Evolutionary conservation across 2,113 vertebrate genomes (phyloP).

Genomic region (Ursus arctos): DNA sequence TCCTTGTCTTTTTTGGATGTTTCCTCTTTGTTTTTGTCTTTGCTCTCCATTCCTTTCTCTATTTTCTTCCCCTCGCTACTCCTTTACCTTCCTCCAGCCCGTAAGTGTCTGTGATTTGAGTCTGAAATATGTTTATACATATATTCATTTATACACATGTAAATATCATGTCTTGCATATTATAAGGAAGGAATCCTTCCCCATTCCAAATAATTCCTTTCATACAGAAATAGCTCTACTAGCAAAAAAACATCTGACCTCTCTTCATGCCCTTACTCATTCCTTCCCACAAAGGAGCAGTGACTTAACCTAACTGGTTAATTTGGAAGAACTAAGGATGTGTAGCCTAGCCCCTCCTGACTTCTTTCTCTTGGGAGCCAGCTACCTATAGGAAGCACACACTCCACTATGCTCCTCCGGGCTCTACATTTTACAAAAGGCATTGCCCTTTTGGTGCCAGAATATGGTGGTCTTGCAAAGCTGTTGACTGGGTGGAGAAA

Average conservation of each 20-base stretch:
- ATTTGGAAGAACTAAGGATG: background rate
- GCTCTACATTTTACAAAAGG: background rate
- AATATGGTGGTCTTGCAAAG: background rate
- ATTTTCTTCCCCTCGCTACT: background rate
- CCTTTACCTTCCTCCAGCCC: background rate
- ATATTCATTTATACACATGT: background rate
- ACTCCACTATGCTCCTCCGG: background rate
- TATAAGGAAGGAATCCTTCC: constrained; percentile 22
- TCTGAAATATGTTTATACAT: background rate
- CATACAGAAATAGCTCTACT: background rate
- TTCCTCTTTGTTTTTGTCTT: background rate
- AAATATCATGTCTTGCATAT: constrained; percentile 24
- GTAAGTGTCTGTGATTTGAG: constrained; percentile 18
- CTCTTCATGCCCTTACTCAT: background rate
- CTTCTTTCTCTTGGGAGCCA: constrained; percentile 14
- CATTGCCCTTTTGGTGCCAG: background rate
- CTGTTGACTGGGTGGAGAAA: background rate
- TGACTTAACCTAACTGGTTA: background rate
- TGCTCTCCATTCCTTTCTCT: background rate
- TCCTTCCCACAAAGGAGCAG: background rate
- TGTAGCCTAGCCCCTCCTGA: background rate
- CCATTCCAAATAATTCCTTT: constrained; percentile 39
- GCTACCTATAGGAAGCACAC: background rate
- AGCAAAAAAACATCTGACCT: background rate
- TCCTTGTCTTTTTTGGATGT: background rate